phyloP scores from a whole-genome alignment of 2,797 vertebrate species.

The Cygnus olor region DNA sequence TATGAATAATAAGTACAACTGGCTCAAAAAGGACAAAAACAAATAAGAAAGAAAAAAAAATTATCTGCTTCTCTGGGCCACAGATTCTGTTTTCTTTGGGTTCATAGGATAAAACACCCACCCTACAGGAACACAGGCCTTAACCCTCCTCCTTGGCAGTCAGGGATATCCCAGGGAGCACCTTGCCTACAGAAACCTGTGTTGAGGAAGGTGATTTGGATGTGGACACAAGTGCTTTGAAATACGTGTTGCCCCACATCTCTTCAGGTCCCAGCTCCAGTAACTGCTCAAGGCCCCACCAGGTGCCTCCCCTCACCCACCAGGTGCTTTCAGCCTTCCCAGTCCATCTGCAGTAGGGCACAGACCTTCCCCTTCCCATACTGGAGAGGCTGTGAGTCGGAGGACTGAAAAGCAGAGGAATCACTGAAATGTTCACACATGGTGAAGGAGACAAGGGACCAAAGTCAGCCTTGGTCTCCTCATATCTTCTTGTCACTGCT shows the following conservation, averaged over 20 bases:
- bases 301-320: neutral
- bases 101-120: neutral
- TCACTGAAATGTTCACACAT: neutral
- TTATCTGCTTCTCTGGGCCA: neutral
- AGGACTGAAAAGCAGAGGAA: neutral
- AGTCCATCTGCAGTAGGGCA: rapidly evolving
- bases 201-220: neutral
- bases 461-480: neutral
- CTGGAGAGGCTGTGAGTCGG: rapidly evolving
- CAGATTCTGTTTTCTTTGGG: neutral
- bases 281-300: neutral
- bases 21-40: neutral
- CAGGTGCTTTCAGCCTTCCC: neutral
- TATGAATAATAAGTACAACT: neutral
- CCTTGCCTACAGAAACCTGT: neutral
- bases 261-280: neutral
- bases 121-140: neutral
- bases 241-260: neutral
- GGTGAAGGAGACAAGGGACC: neutral
- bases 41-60: neutral
- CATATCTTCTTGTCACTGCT: neutral
- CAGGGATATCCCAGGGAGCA: neutral
- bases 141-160: neutral
- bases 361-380: neutral
- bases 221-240: rapidly evolving